Percentiles rank a stretch among this genome's conserved stretches.
phyloP scores from a whole-genome alignment of 2,888 invertebrate genomes.

The Ophioninae sp. region DNA sequence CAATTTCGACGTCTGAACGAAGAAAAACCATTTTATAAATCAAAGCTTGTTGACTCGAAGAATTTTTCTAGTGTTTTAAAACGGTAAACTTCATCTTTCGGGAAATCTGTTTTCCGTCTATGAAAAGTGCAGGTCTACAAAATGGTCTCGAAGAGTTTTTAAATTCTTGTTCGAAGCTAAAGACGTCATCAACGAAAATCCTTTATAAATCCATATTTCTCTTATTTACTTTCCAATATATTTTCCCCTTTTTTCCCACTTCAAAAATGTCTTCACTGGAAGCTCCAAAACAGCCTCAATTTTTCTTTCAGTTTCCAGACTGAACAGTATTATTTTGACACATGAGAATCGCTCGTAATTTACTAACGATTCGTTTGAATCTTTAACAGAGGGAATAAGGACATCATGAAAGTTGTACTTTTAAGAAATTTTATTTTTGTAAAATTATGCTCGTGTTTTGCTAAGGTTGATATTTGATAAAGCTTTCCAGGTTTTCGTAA shows the following conservation, averaged over 20 bases:
- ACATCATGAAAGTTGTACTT: neutral
- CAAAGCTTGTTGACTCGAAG: neutral
- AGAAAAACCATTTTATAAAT: neutral
- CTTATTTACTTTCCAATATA: no score
- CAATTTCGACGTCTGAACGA: no score
- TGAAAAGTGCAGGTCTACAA: neutral
- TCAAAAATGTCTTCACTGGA: neutral
- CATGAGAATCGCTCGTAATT: neutral
- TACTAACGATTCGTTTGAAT: neutral
- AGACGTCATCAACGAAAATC: no score
- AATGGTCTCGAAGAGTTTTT: neutral
- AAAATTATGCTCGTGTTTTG: neutral
- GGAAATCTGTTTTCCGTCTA: neutral
- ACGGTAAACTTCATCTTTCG: neutral
- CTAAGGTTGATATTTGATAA: constrained; percentile 6
- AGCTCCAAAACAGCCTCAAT: neutral
- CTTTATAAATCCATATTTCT: no score
- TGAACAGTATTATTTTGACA: neutral
- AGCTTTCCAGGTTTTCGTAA: constrained; percentile 51
- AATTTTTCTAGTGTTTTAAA: neutral
- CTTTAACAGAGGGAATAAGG: neutral
- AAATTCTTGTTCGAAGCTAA: no score
- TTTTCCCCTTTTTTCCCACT: neutral
- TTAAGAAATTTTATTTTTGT: neutral
- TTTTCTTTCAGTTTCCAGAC: neutral